Evolutionary conservation across 1,140 invertebrate species (phyloP), one percentile per base, ranked within the genome.

Genomic region (Tetraneura akinire): DNA sequence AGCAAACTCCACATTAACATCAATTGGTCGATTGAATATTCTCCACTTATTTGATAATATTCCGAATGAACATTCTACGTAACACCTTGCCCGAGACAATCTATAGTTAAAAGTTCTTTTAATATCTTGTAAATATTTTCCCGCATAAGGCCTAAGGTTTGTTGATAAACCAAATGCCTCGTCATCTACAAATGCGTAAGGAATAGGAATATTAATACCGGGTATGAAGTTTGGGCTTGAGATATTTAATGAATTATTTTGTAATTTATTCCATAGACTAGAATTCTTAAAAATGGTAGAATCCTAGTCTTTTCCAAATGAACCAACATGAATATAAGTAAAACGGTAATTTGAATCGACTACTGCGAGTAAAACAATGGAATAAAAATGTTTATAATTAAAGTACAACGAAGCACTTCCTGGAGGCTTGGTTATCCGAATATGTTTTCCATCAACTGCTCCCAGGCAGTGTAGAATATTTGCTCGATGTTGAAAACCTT

Each of bases 11-110:
- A 53, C 14, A 3, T 73, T 60, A 10, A 84, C 83, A 83, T 83
- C 82, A 3, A 84, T 45, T 32, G 80, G 70, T 57, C 80, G 13
- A 53, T 83, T 80, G 70, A 82, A 81, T 14, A 83, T 83, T 42
- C 81, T 70, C 81, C 80, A 83, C 60, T 81, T 83, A 49, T 81
- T 81, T 11, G 32, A 64, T 21, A 83, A 37, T 80, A 87, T 86
- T 8, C 86, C 86, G 84, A 87, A 87, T 16, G 84, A 82, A 83
- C 87, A 87, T 82, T 87, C 86, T 8, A 86, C 82, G 16, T 84
- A 83, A 37, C 84, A 51, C 68, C 84, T 49, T 26, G 82, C 84
- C 70, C 84, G 32, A 60, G 55, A 74, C 29, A 83, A 81, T 37
- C 83, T 26, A 82, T 86, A 87, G 81, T 88, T 86, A 81, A 85